phyloP scores from a whole-genome alignment of 1,140 invertebrate genomes.

The Atopsyche davidsoni region DNA sequence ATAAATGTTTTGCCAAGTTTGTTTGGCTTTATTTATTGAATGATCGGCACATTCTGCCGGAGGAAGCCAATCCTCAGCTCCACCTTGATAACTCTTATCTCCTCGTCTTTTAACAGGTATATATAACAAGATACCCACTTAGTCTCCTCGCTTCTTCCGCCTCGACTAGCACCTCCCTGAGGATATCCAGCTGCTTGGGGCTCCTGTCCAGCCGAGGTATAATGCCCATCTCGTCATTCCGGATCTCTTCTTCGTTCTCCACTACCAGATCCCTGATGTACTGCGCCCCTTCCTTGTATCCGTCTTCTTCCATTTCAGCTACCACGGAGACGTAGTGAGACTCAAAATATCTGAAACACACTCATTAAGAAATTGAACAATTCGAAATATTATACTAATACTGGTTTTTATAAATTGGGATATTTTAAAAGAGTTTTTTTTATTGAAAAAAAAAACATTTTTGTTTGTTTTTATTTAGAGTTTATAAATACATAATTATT shows the following conservation, averaged over 20 bases:
- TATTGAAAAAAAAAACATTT: neutral
- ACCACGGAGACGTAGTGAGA: slow-evolving; percentile 39
- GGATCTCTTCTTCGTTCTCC: slow-evolving; percentile 35
- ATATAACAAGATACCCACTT: too few relatives aligned
- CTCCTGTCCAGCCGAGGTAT: slow-evolving; percentile 33
- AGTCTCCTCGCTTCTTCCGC: slow-evolving; percentile 32
- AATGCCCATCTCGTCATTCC: slow-evolving; percentile 32
- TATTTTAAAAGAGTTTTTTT: neutral
- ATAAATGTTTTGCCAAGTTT: too few relatives aligned
- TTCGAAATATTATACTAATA: neutral
- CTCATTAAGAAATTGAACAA: neutral
- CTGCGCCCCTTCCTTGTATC: slow-evolving; percentile 32
- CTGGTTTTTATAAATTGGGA: neutral
- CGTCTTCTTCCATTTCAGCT: slow-evolving; percentile 39
- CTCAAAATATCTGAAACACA: slow-evolving; percentile 35
- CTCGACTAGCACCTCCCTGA: slow-evolving; percentile 33
- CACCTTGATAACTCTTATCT: too few relatives aligned
- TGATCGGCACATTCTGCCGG: too few relatives aligned
- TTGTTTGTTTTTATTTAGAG: neutral
- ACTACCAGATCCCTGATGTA: slow-evolving; percentile 38
- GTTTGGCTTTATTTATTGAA: too few relatives aligned
- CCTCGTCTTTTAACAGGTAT: too few relatives aligned
- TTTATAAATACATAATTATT: neutral
- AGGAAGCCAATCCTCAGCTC: too few relatives aligned
- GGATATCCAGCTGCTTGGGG: slow-evolving; percentile 32